Conservation (phyloP, 2,888 invertebrate genomes). For the Drosophila testacea region DNA sequence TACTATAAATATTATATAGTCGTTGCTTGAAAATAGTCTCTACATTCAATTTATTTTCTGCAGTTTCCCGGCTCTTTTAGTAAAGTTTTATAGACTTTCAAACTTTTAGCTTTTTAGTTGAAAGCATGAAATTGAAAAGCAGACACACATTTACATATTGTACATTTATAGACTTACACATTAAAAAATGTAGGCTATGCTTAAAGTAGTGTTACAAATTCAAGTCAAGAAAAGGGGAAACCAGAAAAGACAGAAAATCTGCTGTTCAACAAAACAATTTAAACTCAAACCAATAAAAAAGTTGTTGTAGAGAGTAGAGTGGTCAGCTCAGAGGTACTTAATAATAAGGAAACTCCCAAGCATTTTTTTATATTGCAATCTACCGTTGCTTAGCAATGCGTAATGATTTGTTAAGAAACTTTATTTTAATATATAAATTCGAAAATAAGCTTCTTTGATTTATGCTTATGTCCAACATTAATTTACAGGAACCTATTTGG, state of each 20-base stretch:
- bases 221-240: slow-evolving; percentile 32
- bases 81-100: background rate
- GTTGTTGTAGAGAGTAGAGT: background rate
- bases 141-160: slow-evolving; percentile 17
- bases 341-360: background rate
- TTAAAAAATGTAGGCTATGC: slow-evolving; percentile 24
- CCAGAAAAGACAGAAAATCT: slow-evolving; percentile 15
- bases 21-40: too few species aligned
- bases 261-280: slow-evolving; percentile 69
- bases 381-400: too few species aligned
- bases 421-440: too few species aligned
- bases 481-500: too few species aligned
- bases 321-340: background rate
- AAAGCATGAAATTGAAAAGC: slow-evolving; percentile 40
- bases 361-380: too few species aligned
- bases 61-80: background rate
- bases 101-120: background rate
- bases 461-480: too few species aligned
- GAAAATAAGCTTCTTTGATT: too few species aligned
- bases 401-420: too few species aligned
- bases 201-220: slow-evolving; percentile 17
- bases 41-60: background rate
- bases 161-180: background rate
- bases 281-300: slow-evolving; percentile 40
- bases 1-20: too few species aligned